Evolutionary conservation across 2,797 vertebrate genomes (phyloP).

Genomic region (Cynodonichthys magdalenae): DNA sequence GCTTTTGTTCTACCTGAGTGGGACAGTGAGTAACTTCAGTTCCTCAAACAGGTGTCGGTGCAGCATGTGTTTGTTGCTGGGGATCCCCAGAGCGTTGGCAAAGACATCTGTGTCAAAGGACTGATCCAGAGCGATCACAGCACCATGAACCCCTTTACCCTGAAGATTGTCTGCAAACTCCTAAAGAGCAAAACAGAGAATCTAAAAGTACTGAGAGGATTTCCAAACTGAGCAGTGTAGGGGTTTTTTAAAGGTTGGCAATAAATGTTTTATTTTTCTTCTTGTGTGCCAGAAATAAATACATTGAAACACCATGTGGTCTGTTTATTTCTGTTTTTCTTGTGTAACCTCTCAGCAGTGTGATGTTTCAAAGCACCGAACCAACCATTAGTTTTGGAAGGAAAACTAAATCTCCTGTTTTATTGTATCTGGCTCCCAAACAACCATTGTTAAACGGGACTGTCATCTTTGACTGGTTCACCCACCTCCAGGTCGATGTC

Average conservation of each 20-base stretch:
- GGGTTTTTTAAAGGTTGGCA: not conserved
- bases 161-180: conserved; percentile 86
- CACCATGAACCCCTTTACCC: conserved; percentile 87
- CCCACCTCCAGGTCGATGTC: conserved; percentile 89
- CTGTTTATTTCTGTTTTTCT: conserved; percentile 2
- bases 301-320: conserved; percentile 1
- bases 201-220: not conserved
- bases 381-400: conserved; percentile 18
- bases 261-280: conserved; percentile 10
- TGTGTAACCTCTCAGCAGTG: conserved; percentile 8
- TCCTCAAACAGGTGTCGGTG: conserved; percentile 86
- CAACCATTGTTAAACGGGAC: conserved; percentile 6
- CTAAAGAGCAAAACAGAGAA: conserved; percentile 58
- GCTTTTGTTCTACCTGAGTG: conserved; percentile 68
- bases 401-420: conserved; percentile 2
- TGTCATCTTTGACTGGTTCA: conserved; percentile 34
- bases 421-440: conserved; percentile 33
- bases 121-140: conserved; percentile 83
- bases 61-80: conserved; percentile 84
- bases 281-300: conserved; percentile 16
- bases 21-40: conserved; percentile 78
- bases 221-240: not conserved
- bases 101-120: conserved; percentile 87
- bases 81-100: conserved; percentile 84
- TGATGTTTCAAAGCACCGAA: conserved; percentile 22